A percentile compares a stretch with the other conserved stretches of the same genome.
These are phyloP conservation scores for Calephelis perditalis DNA, from an alignment of 2,888 invertebrate species.

Conservation along the genomic window DNA sequence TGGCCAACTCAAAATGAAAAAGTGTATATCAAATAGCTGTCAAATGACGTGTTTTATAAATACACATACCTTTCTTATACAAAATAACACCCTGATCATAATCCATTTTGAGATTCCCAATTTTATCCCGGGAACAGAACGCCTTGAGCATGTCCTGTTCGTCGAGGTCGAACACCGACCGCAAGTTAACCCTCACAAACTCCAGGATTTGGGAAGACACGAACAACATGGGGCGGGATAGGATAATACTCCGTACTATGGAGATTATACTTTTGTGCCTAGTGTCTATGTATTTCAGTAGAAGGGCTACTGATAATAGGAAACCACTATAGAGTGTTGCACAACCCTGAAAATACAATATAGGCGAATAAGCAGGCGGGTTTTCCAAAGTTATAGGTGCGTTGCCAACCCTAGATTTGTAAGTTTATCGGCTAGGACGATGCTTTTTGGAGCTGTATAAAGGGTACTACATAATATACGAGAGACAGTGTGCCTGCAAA, in stretches of 20 bases:
- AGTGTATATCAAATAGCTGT: too few relatives aligned
- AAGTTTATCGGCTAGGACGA: too few relatives aligned
- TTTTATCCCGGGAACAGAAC: constrained; percentile 23
- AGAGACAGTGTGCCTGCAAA: too few relatives aligned
- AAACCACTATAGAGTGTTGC: constrained; percentile 41
- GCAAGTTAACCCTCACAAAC: constrained; percentile 28
- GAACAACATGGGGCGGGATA: constrained; percentile 46
- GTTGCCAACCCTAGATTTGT: too few relatives aligned
- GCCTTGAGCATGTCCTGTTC: not conserved
- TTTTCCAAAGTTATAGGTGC: too few relatives aligned
- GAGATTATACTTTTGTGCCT: constrained; percentile 28
- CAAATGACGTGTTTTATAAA: too few relatives aligned
- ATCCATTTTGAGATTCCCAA: constrained; percentile 54
- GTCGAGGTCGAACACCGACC: not conserved
- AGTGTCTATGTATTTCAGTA: constrained; percentile 23
- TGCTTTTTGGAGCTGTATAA: too few relatives aligned
- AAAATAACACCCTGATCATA: constrained; percentile 64
- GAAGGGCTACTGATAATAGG: constrained; percentile 25
- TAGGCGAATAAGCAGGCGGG: not conserved
- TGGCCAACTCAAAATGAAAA: too few relatives aligned
- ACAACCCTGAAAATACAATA: constrained; percentile 48
- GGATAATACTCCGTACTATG: constrained; percentile 41
- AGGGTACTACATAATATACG: too few relatives aligned
- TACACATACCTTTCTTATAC: constrained; percentile 53
- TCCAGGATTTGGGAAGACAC: constrained; percentile 41